A percentile compares a stretch with the other conserved stretches of the same genome.
Conservation (phyloP, 2,888 invertebrate genomes). For the Ormyrus rosae region DNA sequence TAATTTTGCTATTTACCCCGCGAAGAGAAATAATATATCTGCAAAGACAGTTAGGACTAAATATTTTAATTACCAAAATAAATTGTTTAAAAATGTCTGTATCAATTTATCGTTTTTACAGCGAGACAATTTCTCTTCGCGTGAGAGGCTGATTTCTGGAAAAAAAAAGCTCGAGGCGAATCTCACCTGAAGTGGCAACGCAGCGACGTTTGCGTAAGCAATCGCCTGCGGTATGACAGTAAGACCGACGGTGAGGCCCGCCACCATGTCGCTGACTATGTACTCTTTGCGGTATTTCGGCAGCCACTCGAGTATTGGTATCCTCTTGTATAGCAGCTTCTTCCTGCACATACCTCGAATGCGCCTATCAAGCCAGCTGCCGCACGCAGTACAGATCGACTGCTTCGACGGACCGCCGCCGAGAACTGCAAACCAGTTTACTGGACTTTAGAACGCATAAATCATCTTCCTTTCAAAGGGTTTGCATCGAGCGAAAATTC, state of each 20-base stretch:
- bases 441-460: not conserved
- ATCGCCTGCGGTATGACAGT: conserved; percentile 91
- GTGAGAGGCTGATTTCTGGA: no score
- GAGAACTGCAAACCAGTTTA: conserved; percentile 28
- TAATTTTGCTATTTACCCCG: no score
- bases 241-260: conserved; percentile 87
- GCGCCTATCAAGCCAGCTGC: conserved; percentile 75
- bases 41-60: no score
- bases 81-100: no score
- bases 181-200: conserved; percentile 81
- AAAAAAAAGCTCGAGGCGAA: no score
- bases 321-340: conserved; percentile 80
- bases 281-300: conserved; percentile 82
- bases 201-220: conserved; percentile 88
- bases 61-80: no score
- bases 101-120: no score
- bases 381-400: conserved; percentile 60
- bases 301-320: conserved; percentile 84
- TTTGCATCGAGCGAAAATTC: no score
- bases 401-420: conserved; percentile 2
- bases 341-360: conserved; percentile 79
- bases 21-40: no score
- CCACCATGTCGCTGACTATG: conserved; percentile 86
- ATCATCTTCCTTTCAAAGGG: not conserved
- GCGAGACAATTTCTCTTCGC: no score